Evolutionary conservation across 2,113 vertebrate genomes (phyloP).

Genomic region (Charadrius vociferus): DNA sequence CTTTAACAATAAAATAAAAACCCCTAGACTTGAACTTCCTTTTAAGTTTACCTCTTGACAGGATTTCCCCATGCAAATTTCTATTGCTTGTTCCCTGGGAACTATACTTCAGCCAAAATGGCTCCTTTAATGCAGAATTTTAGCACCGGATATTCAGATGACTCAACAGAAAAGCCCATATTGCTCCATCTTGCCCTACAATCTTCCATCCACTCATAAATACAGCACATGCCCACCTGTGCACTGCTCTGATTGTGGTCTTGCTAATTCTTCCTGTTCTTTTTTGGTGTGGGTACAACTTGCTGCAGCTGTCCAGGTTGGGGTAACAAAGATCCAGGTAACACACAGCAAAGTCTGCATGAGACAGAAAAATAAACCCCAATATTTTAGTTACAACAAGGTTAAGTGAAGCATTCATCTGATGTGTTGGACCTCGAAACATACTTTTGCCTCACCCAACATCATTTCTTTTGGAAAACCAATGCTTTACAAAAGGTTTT

Average conservation of each 20-base stretch:
- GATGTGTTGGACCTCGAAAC: neutral
- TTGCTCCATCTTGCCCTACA: neutral
- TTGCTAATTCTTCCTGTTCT: neutral
- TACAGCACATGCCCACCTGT: neutral
- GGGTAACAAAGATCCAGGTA: neutral
- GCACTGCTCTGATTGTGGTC: neutral
- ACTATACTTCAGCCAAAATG: neutral
- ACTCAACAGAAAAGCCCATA: neutral
- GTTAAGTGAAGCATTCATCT: neutral
- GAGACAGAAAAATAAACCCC: neutral
- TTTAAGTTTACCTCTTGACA: neutral
- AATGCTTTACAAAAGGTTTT: neutral
- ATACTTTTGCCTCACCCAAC: neutral
- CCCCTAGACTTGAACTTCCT: neutral
- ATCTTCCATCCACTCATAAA: neutral
- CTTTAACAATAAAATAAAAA: neutral
- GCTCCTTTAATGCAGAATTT: neutral
- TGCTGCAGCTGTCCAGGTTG: neutral
- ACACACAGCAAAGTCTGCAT: neutral
- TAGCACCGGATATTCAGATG: neutral
- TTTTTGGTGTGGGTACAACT: neutral
- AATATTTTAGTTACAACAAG: neutral
- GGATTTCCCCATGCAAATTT: neutral
- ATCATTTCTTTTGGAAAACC: neutral
- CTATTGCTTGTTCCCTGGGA: neutral